A percentile compares a stretch with the other conserved stretches of the same genome.
Conservation (phyloP, 2,113 vertebrate species). For the Prinia subflava region DNA sequence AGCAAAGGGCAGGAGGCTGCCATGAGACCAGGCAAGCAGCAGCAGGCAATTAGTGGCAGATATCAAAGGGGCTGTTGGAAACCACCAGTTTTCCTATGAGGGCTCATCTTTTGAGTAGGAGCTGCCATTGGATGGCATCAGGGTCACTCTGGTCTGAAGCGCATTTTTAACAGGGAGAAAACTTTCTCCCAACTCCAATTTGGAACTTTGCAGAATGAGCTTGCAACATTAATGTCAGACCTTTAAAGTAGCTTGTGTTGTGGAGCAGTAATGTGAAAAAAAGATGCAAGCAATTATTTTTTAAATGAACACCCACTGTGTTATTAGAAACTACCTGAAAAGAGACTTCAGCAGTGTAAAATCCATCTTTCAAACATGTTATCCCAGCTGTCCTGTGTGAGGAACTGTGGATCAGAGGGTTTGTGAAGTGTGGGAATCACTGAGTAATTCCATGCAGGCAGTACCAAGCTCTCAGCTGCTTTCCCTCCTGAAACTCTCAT, state of each 20-base stretch:
- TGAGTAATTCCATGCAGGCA: neutral
- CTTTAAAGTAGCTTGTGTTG: neutral
- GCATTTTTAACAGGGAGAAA: neutral
- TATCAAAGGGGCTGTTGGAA: conserved; percentile 55
- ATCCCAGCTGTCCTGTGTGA: neutral
- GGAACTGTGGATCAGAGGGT: neutral
- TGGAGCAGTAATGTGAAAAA: neutral
- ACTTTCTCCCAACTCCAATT: neutral
- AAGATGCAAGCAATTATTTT: neutral
- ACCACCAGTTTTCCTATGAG: neutral
- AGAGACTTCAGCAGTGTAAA: neutral
- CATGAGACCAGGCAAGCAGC: conserved; percentile 43
- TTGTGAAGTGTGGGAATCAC: neutral
- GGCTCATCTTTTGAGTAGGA: neutral
- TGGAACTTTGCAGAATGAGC: neutral
- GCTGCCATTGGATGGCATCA: neutral
- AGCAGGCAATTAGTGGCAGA: conserved; percentile 57
- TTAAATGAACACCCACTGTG: neutral
- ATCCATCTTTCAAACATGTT: neutral
- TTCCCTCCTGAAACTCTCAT: neutral
- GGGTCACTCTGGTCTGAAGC: neutral
- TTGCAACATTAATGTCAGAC: neutral
- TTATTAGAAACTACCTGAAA: conserved; percentile 19
- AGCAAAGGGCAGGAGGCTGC: conserved; percentile 64
- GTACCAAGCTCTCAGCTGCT: neutral